Base-by-base conservation (phyloP, 2,888 invertebrate species). In the Watsonalla binaria region DNA sequence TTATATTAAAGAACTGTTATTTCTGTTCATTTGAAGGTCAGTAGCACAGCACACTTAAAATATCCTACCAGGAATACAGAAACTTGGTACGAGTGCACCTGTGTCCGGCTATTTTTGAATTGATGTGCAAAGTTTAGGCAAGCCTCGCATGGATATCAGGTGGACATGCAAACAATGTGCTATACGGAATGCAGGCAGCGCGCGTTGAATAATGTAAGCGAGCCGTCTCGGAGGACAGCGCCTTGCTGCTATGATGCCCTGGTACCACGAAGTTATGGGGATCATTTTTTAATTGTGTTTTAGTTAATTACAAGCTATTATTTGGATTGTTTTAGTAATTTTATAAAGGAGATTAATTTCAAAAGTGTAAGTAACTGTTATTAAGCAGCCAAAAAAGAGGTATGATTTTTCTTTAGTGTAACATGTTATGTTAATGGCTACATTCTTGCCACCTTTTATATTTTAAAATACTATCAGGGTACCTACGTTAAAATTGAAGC, bases 181-280 rank as follows among this genome's bases (percentile, higher is more conserved):
- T 68, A 67, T 72, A 64, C 72, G 78, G 79, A 81, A 79, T 80
- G 80, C 80, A 64, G 58, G 60, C 57, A 63, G 72, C 71, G 72
- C 78, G 76, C 72, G 71, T 78, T 86, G 86, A 86, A 85, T 86
- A 80, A 86, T 86, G 82, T 78, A 84, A 70, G 71, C 67, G 65
- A 47, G 55, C 68, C 69, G 70, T 68, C 74, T 70, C 54, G 61
- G 51, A 54, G 70, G 70, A 72, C 72, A 79, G 67, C 62, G 66
- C 66, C 70, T 72, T 65, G 66, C 61, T 58, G 68, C 69, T 73
- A 76, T 78, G 70, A 68, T 65, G 62, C 62, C 72, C 72, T 75
- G 65, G 76, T 76, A 69, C 64, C 54, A 55, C 14, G 37, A 49
- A 14, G 49, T 52, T 61, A 63, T 68, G 65, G 65, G 63, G 50